Conservation (phyloP, 2,888 invertebrate species). For the Imbricaverruca yamaguchii region DNA sequence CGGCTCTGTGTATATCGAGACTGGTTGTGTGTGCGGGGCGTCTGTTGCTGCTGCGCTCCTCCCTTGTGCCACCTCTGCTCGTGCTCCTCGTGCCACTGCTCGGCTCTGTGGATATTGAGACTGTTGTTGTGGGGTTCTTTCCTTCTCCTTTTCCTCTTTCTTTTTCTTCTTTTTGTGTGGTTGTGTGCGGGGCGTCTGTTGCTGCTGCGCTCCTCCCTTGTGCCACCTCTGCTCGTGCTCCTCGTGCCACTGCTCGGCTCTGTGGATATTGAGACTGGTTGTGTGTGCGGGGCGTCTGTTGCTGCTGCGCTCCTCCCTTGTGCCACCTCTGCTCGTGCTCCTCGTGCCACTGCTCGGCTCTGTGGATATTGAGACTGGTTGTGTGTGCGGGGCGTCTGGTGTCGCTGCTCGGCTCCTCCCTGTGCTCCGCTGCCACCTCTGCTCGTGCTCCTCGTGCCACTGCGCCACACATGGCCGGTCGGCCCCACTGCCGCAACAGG, state of each 20-base stretch:
- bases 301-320: slow-evolving; percentile 6
- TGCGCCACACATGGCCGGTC: neutral
- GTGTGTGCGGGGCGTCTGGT: too few species aligned
- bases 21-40: too few species aligned
- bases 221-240: neutral
- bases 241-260: too few species aligned
- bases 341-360: too few species aligned
- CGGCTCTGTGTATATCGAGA: too few species aligned
- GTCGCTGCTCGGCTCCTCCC: neutral
- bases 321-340: neutral
- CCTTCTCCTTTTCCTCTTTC: neutral
- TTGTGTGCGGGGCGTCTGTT: neutral
- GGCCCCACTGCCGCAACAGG: neutral
- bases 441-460: neutral
- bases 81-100: too few species aligned
- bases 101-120: too few species aligned
- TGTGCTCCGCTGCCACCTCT: neutral
- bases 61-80: too few species aligned
- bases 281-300: too few species aligned
- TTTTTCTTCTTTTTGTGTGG: neutral
- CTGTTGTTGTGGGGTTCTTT: too few species aligned
- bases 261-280: neutral
- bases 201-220: neutral
- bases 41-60: too few species aligned
- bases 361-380: neutral